Base-by-base conservation (phyloP, 1,140 invertebrate species). In the Tetraneura akinire region DNA sequence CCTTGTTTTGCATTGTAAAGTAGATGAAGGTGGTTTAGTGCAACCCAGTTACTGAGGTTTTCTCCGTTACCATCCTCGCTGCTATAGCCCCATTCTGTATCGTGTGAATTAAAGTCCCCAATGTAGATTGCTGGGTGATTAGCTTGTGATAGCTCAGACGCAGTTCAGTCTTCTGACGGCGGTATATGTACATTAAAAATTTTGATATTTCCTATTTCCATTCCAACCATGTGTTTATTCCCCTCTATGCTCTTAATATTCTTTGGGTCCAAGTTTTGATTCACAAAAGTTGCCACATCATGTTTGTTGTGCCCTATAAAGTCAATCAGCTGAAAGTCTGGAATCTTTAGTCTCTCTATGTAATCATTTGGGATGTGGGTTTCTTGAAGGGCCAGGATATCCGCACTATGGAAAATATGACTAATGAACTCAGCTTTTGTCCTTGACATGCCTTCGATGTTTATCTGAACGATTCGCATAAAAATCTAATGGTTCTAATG, bases 201-300 rank as follows among this genome's bases (percentile, higher is more conserved):
- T n/a, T n/a, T n/a, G n/a, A n/a, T n/a, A n/a, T n/a, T n/a, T n/a
- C n/a, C n/a, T n/a, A n/a, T n/a, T n/a, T n/a, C n/a, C 26, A 64
- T 64, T 64, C 60, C 26, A 64, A 64, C 60, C 60, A 26, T 32
- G 8, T 64, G 26, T 64, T 64, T 32, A 26, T 64, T 64, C 32
- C 60, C 60, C 60, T 64, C 3, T 64, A 64, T 18, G 6, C 26
- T 32, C 60, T 64, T 64, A 32, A 64, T 29, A 64, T 64, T 64
- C 18, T 64, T 32, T 18, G 60, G 60, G 26, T 64, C 60, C 60
- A 64, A 42, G 10, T 42, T 10, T 42, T 42, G 4, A 10, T 42
- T 42, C 42, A 42, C 42, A 42, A 42, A 42, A 42, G 42, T 42
- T 6, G 42, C 42, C 10, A 42, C 42, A 42, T 6, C 42, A 42